Base-by-base conservation (phyloP, 2,888 invertebrate species). In the Mongoloraphidia duomilia region DNA sequence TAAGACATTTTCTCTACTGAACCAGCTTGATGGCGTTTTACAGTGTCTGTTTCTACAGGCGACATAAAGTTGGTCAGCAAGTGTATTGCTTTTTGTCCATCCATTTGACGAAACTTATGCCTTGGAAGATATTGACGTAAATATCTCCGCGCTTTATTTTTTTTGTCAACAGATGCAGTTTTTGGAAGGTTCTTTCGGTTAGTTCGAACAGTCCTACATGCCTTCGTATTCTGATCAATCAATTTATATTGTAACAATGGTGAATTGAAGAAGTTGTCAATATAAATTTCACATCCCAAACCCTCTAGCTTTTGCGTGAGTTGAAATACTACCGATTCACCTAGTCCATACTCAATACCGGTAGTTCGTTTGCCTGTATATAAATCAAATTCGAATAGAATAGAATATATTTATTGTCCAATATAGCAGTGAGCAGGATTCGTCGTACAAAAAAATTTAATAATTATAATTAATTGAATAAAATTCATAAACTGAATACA, bases 361-460 rank as follows among this genome's bases (percentile, higher is more conserved):
- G 46, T 49, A 42, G 51, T 17, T 41, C 51, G 52, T 56, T 55
- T 58, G 41, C 54, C 53, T 42, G 53, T 52, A 48, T 57, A 56
- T 38, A 58, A 50, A 39, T 58, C 49, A 47, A 37, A 53, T 46
- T 57, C n/a, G n/a, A n/a, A n/a, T n/a, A n/a, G n/a, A n/a, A n/a
- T n/a, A n/a, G n/a, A n/a, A n/a, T n/a, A n/a, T n/a, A n/a, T n/a
- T n/a, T n/a, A n/a, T n/a, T n/a, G n/a, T n/a, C n/a, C n/a, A n/a
- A n/a, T n/a, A n/a, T n/a, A n/a, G n/a, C n/a, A n/a, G n/a, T n/a
- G n/a, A n/a, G n/a, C n/a, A n/a, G n/a, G n/a, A n/a, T n/a, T n/a
- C n/a, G n/a, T n/a, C n/a, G n/a, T n/a, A n/a, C n/a, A n/a, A n/a
- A n/a, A n/a, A n/a, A n/a, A n/a, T n/a, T n/a, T n/a, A n/a, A n/a